A percentile compares a stretch with the other conserved stretches of the same genome.
Evolutionary conservation across 2,888 invertebrate species (phyloP).

Genomic region (Alsophila aescularia): DNA sequence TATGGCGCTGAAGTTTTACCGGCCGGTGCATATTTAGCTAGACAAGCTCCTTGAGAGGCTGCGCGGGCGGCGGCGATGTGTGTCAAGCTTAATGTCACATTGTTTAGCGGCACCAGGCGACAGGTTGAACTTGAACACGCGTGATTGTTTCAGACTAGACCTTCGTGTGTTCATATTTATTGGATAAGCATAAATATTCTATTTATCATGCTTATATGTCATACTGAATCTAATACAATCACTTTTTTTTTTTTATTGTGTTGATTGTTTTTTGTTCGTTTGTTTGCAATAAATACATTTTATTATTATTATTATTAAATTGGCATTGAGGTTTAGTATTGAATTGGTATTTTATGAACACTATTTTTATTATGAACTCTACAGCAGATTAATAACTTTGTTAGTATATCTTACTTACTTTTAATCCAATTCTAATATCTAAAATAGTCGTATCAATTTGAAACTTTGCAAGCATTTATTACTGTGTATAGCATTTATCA

Average conservation of each 20-base stretch:
- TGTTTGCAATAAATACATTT: too few relatives aligned
- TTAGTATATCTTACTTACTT: too few relatives aligned
- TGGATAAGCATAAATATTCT: conserved; percentile 37
- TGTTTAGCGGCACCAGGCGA: conserved; percentile 54
- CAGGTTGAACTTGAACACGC: conserved; percentile 75
- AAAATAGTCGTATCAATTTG: too few relatives aligned
- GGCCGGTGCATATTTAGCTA: conserved; percentile 21
- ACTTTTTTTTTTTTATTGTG: too few relatives aligned
- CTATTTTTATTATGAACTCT: too few relatives aligned
- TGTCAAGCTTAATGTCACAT: conserved; percentile 69
- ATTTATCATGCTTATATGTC: conserved; percentile 26
- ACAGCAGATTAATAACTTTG: too few relatives aligned
- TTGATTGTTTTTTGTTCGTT: too few relatives aligned
- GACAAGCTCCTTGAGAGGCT: conserved; percentile 40
- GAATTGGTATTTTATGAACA: neutral
- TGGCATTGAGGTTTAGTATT: conserved; percentile 11
- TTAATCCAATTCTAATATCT: too few relatives aligned
- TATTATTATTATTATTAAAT: too few relatives aligned
- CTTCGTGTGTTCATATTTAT: conserved; percentile 25
- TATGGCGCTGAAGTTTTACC: conserved; percentile 11
- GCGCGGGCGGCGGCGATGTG: conserved; percentile 65
- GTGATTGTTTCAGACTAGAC: conserved; percentile 43
- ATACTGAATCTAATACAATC: conserved; percentile 7
- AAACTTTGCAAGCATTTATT: too few relatives aligned
- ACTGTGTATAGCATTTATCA: too few relatives aligned